phyloP scores from a whole-genome alignment of 2,888 invertebrate species.

The Xestia sexstrigata region DNA sequence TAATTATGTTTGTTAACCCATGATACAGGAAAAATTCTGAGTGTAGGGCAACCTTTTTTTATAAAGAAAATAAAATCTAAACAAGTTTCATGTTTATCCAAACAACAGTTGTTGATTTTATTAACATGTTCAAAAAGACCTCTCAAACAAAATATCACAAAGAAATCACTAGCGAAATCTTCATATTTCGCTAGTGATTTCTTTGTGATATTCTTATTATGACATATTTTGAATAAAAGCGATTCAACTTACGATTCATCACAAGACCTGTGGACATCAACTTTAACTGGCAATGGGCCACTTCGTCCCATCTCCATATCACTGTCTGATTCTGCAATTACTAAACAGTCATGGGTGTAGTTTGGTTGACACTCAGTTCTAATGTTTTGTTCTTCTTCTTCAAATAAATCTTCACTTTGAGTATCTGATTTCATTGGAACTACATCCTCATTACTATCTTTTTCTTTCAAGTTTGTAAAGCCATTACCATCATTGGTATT shows the following conservation, averaged over 20 bases:
- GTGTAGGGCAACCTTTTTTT: neutral
- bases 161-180: too few species aligned
- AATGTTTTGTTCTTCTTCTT: constrained; percentile 37
- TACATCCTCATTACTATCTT: constrained; percentile 12
- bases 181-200: too few species aligned
- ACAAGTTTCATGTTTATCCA: neutral
- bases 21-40: neutral
- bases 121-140: neutral
- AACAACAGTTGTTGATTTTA: neutral
- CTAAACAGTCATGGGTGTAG: constrained; percentile 60
- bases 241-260: constrained; percentile 75
- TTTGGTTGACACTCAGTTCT: constrained; percentile 11
- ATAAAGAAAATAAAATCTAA: neutral
- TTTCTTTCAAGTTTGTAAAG: constrained; percentile 13
- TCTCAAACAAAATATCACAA: neutral
- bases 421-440: constrained; percentile 19
- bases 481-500: constrained; percentile 4
- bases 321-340: constrained; percentile 83
- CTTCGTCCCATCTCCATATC: constrained; percentile 72
- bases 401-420: constrained; percentile 71
- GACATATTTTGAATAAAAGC: constrained; percentile 26
- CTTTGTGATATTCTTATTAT: too few species aligned
- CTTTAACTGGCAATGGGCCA: constrained; percentile 75
- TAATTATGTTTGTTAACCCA: neutral
- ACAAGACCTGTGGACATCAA: constrained; percentile 79